Percentiles rank a stretch among this genome's conserved stretches.
phyloP scores from a whole-genome alignment of 2,888 invertebrate genomes.

The Eutolmus rufibarbis region DNA sequence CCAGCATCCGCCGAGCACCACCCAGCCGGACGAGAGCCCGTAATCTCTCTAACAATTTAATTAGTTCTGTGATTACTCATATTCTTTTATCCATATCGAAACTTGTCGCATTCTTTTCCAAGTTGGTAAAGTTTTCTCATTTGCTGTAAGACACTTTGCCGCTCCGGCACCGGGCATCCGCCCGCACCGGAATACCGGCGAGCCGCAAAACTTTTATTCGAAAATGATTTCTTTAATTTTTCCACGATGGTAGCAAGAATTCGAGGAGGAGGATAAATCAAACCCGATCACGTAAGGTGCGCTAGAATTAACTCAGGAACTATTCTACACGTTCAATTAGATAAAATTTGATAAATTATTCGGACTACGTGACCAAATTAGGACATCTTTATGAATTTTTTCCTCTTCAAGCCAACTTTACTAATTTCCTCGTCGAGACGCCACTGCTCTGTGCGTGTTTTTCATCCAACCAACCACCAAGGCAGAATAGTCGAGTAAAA shows the following conservation, averaged over 20 bases:
- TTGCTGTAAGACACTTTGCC: background rate
- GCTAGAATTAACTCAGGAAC: slow-evolving; percentile 24
- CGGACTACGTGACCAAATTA: slow-evolving; percentile 25
- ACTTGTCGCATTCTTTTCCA: slow-evolving; percentile 33
- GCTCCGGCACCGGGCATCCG: background rate
- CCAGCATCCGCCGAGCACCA: background rate
- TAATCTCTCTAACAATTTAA: slow-evolving; percentile 16
- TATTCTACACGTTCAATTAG: slow-evolving; percentile 37
- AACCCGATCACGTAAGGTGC: slow-evolving; percentile 31
- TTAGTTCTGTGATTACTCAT: slow-evolving; percentile 31
- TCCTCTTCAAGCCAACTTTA: background rate
- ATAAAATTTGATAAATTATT: slow-evolving; percentile 39
- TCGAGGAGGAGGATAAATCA: background rate
- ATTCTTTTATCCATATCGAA: slow-evolving; percentile 2
- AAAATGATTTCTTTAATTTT: slow-evolving; percentile 37
- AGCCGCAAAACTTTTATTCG: slow-evolving; percentile 21
- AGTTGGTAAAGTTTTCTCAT: slow-evolving; percentile 25
- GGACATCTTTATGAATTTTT: slow-evolving; percentile 28
- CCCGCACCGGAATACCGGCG: background rate
- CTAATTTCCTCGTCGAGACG: background rate
- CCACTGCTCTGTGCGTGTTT: background rate
- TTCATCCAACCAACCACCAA: background rate
- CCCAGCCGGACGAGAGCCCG: background rate
- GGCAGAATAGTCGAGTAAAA: background rate
- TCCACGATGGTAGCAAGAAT: background rate